Evolutionary conservation across 2,888 invertebrate species (phyloP).

Genomic region (Notodonta dromedarius): DNA sequence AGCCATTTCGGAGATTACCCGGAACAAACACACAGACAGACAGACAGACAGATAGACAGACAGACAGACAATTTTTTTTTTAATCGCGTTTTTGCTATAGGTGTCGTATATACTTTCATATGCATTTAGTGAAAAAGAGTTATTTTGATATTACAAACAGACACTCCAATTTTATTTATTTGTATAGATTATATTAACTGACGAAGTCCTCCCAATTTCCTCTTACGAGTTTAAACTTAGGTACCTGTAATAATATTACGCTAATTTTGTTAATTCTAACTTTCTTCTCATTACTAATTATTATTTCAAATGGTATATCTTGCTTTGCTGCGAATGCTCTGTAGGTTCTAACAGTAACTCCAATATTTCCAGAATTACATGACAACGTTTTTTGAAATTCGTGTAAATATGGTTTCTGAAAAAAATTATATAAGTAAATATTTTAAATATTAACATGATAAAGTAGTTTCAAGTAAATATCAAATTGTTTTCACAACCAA

Average conservation of each 20-base stretch:
- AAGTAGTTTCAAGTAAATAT: neutral
- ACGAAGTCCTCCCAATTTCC: neutral
- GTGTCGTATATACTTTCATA: too few relatives aligned
- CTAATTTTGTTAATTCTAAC: slow-evolving; percentile 59
- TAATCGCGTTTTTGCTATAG: too few relatives aligned
- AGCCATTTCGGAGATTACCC: too few relatives aligned
- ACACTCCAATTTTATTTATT: too few relatives aligned
- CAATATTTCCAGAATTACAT: slow-evolving; percentile 50
- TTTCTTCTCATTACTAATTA: slow-evolving; percentile 60
- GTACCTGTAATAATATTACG: slow-evolving; percentile 64
- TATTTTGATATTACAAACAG: too few relatives aligned
- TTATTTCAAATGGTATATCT: slow-evolving; percentile 60
- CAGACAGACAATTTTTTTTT: too few relatives aligned
- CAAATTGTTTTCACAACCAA: slow-evolving; percentile 28
- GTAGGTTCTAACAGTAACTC: slow-evolving; percentile 60
- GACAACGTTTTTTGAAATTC: slow-evolving; percentile 56
- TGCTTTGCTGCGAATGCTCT: slow-evolving; percentile 64
- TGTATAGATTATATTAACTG: too few relatives aligned
- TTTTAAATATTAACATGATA: neutral
- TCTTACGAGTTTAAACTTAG: slow-evolving; percentile 20
- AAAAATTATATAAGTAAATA: slow-evolving; percentile 11
- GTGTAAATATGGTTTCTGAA: slow-evolving; percentile 57
- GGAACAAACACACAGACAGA: too few relatives aligned
- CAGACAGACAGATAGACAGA: too few relatives aligned
- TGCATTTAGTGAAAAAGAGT: too few relatives aligned